Conservation (phyloP, 1,140 invertebrate genomes). For the Oedothorax gibbosus region DNA sequence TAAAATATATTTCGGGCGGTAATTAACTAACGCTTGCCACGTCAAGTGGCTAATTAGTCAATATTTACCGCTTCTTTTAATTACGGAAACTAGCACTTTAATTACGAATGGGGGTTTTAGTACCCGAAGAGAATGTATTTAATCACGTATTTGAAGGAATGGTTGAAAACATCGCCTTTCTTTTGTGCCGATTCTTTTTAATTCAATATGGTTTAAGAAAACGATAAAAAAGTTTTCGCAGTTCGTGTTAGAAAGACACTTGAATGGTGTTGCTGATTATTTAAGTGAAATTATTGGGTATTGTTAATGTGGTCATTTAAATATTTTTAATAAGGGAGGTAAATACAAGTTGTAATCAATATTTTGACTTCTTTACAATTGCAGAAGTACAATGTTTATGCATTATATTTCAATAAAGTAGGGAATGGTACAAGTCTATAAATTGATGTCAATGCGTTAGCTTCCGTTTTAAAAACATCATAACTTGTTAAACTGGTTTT, state of each 20-base stretch:
- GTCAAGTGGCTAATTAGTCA: constrained; percentile 56
- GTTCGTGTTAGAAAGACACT: not conserved
- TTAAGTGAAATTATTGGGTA: too few species aligned
- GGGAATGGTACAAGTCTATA: too few species aligned
- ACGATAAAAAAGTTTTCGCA: not conserved
- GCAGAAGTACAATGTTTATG: too few species aligned
- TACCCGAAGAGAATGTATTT: constrained; percentile 35
- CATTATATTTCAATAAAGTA: too few species aligned
- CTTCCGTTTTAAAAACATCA: too few species aligned
- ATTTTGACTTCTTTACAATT: too few species aligned
- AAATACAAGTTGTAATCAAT: too few species aligned
- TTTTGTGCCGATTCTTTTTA: not conserved
- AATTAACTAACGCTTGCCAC: constrained; percentile 52
- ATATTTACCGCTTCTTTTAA: constrained; percentile 54
- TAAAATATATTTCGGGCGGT: constrained; percentile 30
- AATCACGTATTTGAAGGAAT: constrained; percentile 49
- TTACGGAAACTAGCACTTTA: constrained; percentile 15
- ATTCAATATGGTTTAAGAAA: not conserved
- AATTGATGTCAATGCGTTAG: too few species aligned
- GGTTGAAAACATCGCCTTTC: not conserved
- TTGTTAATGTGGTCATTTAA: too few species aligned
- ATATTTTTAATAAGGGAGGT: too few species aligned
- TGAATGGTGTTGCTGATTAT: not conserved
- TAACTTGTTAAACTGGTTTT: too few species aligned
- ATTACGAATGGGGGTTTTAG: constrained; percentile 25